Percentiles rank a stretch among this genome's conserved stretches.
phyloP scores from a whole-genome alignment of 2,113 vertebrate genomes.

The Corvus moneduloides region DNA sequence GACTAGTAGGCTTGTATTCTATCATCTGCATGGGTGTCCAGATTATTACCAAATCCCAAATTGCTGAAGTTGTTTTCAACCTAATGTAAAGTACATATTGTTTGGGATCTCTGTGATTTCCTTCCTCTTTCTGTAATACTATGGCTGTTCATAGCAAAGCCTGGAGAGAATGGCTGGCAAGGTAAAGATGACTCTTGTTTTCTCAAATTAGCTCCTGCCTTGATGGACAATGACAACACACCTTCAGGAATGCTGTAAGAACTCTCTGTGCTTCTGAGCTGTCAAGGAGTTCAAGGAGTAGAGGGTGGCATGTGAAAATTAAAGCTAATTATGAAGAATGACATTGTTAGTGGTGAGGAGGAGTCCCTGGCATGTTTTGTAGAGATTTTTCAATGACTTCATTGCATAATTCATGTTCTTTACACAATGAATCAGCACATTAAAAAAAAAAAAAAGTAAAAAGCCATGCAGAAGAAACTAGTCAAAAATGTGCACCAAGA shows the following conservation, averaged over 20 bases:
- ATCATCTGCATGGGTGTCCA: neutral
- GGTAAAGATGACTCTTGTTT: neutral
- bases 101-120: neutral
- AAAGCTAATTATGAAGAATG: neutral
- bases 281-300: neutral
- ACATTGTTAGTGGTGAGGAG: neutral
- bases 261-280: neutral
- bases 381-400: neutral
- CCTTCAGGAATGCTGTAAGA: neutral
- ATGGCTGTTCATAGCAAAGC: neutral
- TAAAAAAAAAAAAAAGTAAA: neutral
- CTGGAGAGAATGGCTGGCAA: neutral
- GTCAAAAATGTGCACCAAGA: neutral
- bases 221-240: neutral
- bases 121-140: neutral
- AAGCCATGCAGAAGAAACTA: neutral
- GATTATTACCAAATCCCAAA: neutral
- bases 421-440: neutral
- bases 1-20: neutral
- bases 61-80: neutral
- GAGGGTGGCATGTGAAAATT: neutral
- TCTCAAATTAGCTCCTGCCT: neutral
- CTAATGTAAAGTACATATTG: neutral
- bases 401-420: neutral
- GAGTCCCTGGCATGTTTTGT: neutral